Conservation (phyloP, 2,113 vertebrate species). For the Melanerpes formicivorus region DNA sequence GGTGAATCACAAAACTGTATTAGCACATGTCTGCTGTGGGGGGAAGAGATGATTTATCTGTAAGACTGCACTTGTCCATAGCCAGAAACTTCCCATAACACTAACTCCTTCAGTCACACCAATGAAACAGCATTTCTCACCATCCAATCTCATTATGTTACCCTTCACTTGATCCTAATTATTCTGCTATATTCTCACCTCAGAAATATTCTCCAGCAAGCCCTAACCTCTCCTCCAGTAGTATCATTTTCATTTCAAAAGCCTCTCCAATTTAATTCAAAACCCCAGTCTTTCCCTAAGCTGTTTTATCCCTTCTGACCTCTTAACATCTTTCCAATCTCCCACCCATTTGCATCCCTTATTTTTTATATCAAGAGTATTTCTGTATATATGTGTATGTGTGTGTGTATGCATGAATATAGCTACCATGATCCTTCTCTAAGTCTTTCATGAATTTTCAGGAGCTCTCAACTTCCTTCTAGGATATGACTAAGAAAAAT, state of each 20-base stretch:
- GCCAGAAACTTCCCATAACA: neutral
- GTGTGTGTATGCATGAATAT: neutral
- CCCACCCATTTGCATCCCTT: neutral
- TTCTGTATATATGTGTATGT: neutral
- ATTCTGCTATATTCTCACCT: conserved; percentile 12
- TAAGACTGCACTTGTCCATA: neutral
- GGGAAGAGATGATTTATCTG: neutral
- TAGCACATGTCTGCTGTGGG: neutral
- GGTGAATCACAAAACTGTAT: neutral
- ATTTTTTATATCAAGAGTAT: neutral
- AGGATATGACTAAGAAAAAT: neutral
- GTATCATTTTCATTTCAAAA: conserved; percentile 23
- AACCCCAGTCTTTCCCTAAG: neutral
- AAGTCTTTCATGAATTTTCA: neutral
- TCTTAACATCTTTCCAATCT: neutral
- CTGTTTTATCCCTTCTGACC: neutral
- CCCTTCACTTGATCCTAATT: conserved; percentile 51
- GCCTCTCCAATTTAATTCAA: conserved; percentile 12
- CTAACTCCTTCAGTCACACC: conserved; percentile 14
- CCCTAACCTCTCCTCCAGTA: conserved; percentile 15
- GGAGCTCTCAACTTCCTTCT: neutral
- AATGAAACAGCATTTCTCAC: neutral
- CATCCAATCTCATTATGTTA: conserved; percentile 13
- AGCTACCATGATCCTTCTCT: neutral
- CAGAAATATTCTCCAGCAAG: conserved; percentile 18